Percentiles rank a stretch among this genome's conserved stretches.
Evolutionary conservation across 2,888 invertebrate species (phyloP).

Genomic region (Endotricha flammealis): DNA sequence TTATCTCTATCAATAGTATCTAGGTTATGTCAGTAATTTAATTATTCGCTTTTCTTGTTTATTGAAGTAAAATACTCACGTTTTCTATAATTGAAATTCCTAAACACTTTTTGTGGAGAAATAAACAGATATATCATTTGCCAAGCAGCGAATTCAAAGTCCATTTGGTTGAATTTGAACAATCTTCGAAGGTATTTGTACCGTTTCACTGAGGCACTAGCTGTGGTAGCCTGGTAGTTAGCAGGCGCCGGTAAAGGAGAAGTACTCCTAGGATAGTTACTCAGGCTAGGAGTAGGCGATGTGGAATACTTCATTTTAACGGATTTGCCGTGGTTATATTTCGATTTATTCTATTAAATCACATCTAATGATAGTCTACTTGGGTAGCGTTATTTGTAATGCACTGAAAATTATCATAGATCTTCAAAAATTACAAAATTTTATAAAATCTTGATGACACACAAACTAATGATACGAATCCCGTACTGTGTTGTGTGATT

Average conservation of each 20-base stretch:
- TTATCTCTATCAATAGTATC: too few relatives aligned
- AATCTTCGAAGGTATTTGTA: conserved; percentile 91
- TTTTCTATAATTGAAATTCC: conserved; percentile 98
- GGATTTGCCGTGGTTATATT: too few relatives aligned
- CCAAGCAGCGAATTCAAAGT: conserved; percentile 99
- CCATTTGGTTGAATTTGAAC: conserved; percentile 97
- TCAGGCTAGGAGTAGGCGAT: conserved; percentile 72
- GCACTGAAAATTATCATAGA: too few relatives aligned
- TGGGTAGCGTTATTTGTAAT: too few relatives aligned
- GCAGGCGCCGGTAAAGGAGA: conserved; percentile 84
- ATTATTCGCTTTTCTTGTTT: too few relatives aligned
- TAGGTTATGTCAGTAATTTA: too few relatives aligned
- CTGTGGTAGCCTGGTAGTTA: conserved; percentile 82
- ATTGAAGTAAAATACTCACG: conserved; percentile 89
- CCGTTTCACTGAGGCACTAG: conserved; percentile 90
- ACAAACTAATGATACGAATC: too few relatives aligned
- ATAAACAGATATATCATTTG: conserved; percentile 98
- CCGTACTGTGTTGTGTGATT: too few relatives aligned
- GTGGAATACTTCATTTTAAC: conserved; percentile 79
- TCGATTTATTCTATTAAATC: too few relatives aligned
- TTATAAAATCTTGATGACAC: too few relatives aligned
- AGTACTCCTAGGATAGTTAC: conserved; percentile 74
- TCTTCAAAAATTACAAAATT: too few relatives aligned
- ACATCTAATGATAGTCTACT: too few relatives aligned
- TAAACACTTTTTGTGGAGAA: conserved; percentile 96